phyloP scores from a whole-genome alignment of 2,888 invertebrate genomes.

The Netelia virgata region DNA sequence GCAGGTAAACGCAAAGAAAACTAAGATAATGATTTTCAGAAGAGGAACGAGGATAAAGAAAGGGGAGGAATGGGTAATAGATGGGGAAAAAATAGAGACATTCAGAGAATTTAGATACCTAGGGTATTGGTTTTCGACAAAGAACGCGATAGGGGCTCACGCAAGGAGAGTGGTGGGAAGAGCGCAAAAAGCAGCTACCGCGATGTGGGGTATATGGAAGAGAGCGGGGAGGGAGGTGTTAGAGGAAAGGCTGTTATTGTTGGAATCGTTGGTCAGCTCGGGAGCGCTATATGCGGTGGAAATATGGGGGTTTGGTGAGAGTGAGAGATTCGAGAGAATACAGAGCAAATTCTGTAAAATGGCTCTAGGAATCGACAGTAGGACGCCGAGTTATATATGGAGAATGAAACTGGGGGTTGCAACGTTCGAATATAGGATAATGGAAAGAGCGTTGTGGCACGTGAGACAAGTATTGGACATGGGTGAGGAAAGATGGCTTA shows the following conservation, averaged over 20 bases:
- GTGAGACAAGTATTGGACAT: background rate
- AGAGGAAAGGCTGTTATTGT: too few relatives aligned
- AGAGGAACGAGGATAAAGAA: background rate
- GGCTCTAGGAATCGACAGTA: slow-evolving; percentile 26
- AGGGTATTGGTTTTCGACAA: slow-evolving; percentile 4
- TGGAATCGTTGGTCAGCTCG: background rate
- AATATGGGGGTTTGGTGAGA: too few relatives aligned
- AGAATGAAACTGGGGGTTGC: slow-evolving; percentile 15
- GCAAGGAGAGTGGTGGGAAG: background rate
- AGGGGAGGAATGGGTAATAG: background rate
- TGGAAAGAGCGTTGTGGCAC: slow-evolving; percentile 32
- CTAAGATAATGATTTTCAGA: background rate
- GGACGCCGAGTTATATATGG: slow-evolving; percentile 33
- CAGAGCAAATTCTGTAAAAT: slow-evolving; percentile 30
- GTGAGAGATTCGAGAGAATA: too few relatives aligned
- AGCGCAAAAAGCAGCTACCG: slow-evolving; percentile 14
- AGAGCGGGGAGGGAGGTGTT: slow-evolving; percentile 11
- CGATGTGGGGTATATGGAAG: slow-evolving; percentile 30
- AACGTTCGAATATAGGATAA: slow-evolving; percentile 19
- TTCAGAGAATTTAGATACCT: background rate
- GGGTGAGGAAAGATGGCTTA: slow-evolving; percentile 17
- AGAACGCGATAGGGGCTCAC: background rate
- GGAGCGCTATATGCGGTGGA: too few relatives aligned
- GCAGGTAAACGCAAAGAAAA: slow-evolving; percentile 47
- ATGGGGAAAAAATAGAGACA: background rate